Evolutionary conservation across 2,113 vertebrate genomes (phyloP).

Genomic region (Empidonax traillii): DNA sequence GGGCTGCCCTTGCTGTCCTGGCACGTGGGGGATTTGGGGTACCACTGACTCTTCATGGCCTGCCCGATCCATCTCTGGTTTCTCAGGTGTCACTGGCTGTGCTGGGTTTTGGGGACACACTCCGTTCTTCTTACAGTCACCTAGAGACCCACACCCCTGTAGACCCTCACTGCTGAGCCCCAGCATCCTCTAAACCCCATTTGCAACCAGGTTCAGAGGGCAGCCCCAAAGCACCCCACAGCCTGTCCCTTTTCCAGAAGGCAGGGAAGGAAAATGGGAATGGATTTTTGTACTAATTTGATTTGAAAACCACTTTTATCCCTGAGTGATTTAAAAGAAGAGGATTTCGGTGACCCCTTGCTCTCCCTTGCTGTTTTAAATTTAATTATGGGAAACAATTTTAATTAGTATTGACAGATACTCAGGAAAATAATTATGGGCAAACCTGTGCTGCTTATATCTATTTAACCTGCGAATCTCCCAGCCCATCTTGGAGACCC

Average conservation of each 20-base stretch:
- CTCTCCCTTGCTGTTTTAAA: neutral
- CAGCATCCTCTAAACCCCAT: neutral
- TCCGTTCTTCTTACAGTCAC: neutral
- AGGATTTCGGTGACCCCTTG: neutral
- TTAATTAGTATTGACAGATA: slow-evolving; percentile 49
- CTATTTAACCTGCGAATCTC: neutral
- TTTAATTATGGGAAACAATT: slow-evolving; percentile 34
- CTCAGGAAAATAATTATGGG: slow-evolving; percentile 7
- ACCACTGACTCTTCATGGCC: neutral
- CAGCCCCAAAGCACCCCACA: neutral
- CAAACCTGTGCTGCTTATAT: neutral
- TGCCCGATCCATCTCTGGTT: neutral
- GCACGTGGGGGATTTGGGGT: neutral
- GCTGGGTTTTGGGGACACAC: neutral
- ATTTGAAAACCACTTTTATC: neutral
- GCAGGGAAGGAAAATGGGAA: neutral
- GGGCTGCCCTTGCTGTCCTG: neutral
- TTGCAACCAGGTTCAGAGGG: neutral
- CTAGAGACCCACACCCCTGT: neutral
- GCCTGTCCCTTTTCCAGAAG: neutral
- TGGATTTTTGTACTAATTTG: neutral
- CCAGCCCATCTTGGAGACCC: neutral
- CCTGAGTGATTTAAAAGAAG: neutral
- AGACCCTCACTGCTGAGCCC: neutral
- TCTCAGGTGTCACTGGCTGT: neutral